Evolutionary conservation across 1,140 invertebrate species (phyloP).

Genomic region (Bacillus rossius): DNA sequence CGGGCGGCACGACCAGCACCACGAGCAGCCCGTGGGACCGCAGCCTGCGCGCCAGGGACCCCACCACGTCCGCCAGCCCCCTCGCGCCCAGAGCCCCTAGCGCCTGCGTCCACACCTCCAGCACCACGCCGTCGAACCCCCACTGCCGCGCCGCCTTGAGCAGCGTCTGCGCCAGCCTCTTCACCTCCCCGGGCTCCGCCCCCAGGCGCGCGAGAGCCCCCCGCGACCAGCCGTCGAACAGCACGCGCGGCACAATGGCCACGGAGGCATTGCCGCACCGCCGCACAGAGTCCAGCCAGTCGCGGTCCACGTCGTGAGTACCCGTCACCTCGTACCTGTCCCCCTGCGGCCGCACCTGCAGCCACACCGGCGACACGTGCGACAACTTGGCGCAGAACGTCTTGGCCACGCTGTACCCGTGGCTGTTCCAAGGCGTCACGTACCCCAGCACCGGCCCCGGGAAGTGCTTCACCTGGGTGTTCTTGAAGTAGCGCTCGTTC

Average conservation of each 20-base stretch:
- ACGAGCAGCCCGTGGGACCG: slow-evolving; percentile 52
- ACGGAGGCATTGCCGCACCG: slow-evolving; percentile 24
- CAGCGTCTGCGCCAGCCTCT: slow-evolving; percentile 52
- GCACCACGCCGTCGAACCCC: slow-evolving; percentile 77
- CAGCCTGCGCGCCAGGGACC: slow-evolving; percentile 45
- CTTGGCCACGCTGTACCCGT: slow-evolving; percentile 92
- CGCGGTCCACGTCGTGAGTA: slow-evolving; percentile 72
- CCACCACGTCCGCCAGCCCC: slow-evolving; percentile 54
- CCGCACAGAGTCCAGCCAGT: slow-evolving; percentile 72
- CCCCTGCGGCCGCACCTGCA: slow-evolving; percentile 64
- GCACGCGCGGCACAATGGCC: slow-evolving; percentile 72
- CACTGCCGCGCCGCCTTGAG: slow-evolving; percentile 53
- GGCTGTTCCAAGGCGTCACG: slow-evolving; percentile 94
- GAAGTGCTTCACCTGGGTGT: slow-evolving; percentile 59
- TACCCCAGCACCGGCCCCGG: slow-evolving; percentile 73
- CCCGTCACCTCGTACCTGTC: slow-evolving; percentile 60
- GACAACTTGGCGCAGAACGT: slow-evolving; percentile 85
- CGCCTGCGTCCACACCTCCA: slow-evolving; percentile 87
- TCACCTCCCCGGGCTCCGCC: slow-evolving; percentile 50
- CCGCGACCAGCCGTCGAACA: slow-evolving; percentile 81
- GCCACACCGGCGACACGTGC: slow-evolving; percentile 91
- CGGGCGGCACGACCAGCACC: slow-evolving; percentile 83
- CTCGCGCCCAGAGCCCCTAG: slow-evolving; percentile 57
- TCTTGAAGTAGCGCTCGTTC: slow-evolving; percentile 63
- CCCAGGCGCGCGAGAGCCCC: slow-evolving; percentile 61